Evolutionary conservation across 2,888 invertebrate species (phyloP).

Genomic region (Himalopsyche anomala): DNA sequence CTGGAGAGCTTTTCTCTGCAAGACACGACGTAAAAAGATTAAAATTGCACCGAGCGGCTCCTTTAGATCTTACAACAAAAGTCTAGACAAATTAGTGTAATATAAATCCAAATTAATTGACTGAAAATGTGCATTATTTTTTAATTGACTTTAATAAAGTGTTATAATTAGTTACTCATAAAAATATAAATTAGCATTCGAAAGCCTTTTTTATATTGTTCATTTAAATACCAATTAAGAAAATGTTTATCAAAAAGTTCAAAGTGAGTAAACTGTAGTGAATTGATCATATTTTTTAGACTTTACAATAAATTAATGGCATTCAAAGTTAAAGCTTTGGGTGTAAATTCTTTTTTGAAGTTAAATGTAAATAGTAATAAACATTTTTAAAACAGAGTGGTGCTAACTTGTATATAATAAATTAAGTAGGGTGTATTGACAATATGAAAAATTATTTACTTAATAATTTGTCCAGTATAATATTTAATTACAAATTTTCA

Average conservation of each 20-base stretch:
- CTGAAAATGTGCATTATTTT: constrained; percentile 42
- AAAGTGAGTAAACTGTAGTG: constrained; percentile 16
- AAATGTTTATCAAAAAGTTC: background rate
- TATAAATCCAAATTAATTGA: constrained; percentile 37
- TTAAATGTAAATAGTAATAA: constrained; percentile 5
- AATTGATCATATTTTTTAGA: constrained; percentile 20
- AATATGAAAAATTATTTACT: background rate
- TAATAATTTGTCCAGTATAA: background rate
- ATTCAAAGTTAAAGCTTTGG: background rate
- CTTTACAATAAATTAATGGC: background rate
- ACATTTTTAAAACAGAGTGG: background rate
- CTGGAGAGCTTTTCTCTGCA: constrained; percentile 74
- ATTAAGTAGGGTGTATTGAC: background rate
- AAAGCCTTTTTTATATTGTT: constrained; percentile 23
- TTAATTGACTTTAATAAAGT: constrained; percentile 7
- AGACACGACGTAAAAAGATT: constrained; percentile 76
- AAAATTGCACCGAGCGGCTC: constrained; percentile 75
- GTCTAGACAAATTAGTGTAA: constrained; percentile 71
- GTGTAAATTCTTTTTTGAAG: background rate
- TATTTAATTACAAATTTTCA: background rate
- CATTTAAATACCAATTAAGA: background rate
- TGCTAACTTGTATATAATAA: constrained; percentile 23
- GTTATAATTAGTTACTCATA: background rate
- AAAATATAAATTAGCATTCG: background rate
- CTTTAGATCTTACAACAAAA: constrained; percentile 83